A percentile compares a stretch with the other conserved stretches of the same genome.
phyloP scores from a whole-genome alignment of 2,113 vertebrate species.

The Miniopterus natalensis region DNA sequence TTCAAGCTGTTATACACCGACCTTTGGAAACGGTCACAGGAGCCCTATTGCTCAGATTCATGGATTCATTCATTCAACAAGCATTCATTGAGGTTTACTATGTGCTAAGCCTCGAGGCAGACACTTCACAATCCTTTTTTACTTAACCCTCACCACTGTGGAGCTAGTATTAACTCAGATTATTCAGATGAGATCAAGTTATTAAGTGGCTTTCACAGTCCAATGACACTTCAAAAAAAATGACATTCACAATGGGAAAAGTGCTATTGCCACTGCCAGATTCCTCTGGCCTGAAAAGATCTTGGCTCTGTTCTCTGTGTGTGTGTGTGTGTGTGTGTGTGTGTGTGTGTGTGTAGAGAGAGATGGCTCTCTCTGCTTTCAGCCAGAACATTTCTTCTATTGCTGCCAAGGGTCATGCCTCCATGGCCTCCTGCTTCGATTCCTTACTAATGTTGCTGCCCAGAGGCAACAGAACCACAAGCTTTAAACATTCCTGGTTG shows the following conservation, averaged over 20 bases:
- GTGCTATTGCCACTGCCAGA: conserved; percentile 39
- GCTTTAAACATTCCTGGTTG: conserved; percentile 28
- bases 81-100: conserved; percentile 30
- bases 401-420: background rate
- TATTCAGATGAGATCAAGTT: conserved; percentile 77
- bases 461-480: background rate
- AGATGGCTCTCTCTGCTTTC: background rate
- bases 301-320: background rate
- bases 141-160: conserved; percentile 73
- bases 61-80: conserved; percentile 9
- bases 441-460: conserved; percentile 6
- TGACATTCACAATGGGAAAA: conserved; percentile 61
- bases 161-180: conserved; percentile 68
- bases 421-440: background rate
- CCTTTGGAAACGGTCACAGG: conserved; percentile 26
- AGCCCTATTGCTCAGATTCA: background rate
- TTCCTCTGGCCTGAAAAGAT: conserved; percentile 58
- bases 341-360: background rate
- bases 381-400: background rate
- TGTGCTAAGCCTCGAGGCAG: conserved; percentile 56
- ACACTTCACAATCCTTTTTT: conserved; percentile 46
- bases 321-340: background rate
- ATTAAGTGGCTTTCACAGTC: conserved; percentile 74
- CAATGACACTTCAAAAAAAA: conserved; percentile 63
- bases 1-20: background rate